Conservation (phyloP, 2,113 vertebrate species). For the Cichladusa arquata region DNA sequence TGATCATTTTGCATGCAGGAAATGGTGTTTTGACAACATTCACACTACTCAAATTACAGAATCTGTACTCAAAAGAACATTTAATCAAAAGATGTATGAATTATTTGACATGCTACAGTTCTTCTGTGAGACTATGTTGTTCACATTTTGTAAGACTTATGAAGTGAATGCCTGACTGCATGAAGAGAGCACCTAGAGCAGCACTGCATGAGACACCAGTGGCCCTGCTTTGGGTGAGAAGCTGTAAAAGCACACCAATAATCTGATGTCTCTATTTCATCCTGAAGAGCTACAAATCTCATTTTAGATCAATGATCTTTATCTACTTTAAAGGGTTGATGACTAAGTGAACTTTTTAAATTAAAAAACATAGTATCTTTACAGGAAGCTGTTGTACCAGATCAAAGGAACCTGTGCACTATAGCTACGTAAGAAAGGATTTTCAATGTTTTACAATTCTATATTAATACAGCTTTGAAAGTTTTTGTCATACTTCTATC, state of each 20-base stretch:
- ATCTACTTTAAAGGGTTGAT: not conserved
- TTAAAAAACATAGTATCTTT: not conserved
- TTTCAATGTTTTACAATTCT: not conserved
- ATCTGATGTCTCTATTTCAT: not conserved
- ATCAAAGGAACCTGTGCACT: not conserved
- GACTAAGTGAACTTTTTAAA: not conserved
- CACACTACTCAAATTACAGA: not conserved
- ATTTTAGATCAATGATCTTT: not conserved
- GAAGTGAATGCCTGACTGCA: not conserved
- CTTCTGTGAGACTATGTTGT: fast-evolving
- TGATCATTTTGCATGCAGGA: not conserved
- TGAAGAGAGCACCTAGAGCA: not conserved
- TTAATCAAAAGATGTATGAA: not conserved
- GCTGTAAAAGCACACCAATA: not conserved
- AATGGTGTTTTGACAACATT: not conserved
- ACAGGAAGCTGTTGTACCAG: not conserved
- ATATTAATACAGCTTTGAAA: not conserved
- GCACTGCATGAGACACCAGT: not conserved
- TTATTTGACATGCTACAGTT: not conserved
- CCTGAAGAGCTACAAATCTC: not conserved
- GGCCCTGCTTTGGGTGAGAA: not conserved
- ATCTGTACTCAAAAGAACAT: not conserved
- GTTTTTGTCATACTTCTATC: not conserved
- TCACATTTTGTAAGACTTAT: fast-evolving
- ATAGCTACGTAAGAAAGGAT: not conserved